Evolutionary conservation across 2,113 vertebrate species (phyloP).

Genomic region (Cricetomys ansorgei): DNA sequence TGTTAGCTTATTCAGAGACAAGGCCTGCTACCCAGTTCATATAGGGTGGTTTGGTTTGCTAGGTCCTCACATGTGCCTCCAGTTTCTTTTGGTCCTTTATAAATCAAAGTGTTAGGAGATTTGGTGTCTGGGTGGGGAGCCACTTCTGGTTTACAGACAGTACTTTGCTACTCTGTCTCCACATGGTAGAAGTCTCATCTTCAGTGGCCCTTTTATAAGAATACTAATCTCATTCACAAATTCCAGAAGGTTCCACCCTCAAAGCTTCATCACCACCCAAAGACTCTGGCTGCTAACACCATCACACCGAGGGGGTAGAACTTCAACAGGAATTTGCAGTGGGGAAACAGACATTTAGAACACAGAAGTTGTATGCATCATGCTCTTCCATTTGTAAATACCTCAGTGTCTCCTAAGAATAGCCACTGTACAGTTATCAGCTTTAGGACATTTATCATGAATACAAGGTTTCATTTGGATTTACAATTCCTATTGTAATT

Average conservation of each 20-base stretch:
- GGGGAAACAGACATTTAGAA: not conserved
- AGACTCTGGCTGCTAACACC: not conserved
- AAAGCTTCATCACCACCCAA: not conserved
- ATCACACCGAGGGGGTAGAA: not conserved
- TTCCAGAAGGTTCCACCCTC: not conserved
- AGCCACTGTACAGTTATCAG: not conserved
- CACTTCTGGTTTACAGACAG: not conserved
- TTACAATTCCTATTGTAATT: constrained; percentile 31
- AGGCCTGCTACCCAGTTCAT: not conserved
- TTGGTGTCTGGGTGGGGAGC: not conserved
- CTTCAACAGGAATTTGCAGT: not conserved
- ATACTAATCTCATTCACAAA: not conserved
- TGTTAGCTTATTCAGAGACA: not conserved
- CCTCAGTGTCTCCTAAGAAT: constrained; percentile 24
- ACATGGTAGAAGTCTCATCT: not conserved
- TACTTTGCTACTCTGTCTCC: not conserved
- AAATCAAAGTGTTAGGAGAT: not conserved
- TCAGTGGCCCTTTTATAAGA: not conserved
- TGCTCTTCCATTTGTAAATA: constrained; percentile 10
- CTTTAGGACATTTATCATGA: constrained; percentile 20
- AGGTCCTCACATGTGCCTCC: not conserved
- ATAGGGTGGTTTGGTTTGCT: not conserved
- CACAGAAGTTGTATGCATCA: not conserved
- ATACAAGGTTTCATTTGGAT: not conserved
- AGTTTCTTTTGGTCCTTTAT: not conserved